A percentile compares a stretch with the other conserved stretches of the same genome.
Evolutionary conservation across 2,888 invertebrate genomes (phyloP).

Genomic region (Eristalinus aeneus): DNA sequence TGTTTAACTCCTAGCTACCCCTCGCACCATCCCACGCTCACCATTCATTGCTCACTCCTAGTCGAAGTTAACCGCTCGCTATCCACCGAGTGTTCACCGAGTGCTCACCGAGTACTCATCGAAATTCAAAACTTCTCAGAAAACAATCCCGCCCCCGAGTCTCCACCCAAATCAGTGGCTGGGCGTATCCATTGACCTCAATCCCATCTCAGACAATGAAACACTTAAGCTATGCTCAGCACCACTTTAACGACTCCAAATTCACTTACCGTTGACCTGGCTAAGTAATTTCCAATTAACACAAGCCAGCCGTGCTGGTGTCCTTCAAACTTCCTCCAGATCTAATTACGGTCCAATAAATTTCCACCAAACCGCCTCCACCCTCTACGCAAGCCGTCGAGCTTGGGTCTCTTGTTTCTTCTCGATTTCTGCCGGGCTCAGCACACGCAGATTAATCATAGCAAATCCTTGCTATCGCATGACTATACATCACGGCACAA

Average conservation of each 20-base stretch:
- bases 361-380: not conserved
- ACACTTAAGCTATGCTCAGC: not conserved
- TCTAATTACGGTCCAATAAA: constrained; percentile 36
- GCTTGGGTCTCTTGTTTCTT: not conserved
- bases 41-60: too few relatives aligned
- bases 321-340: constrained; percentile 12
- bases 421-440: not conserved
- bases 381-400: too few relatives aligned
- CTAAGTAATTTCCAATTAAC: constrained; percentile 13
- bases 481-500: constrained; percentile 46
- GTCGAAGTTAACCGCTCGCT: too few relatives aligned
- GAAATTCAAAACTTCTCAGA: too few relatives aligned
- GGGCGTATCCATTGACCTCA: not conserved
- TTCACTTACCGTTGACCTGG: not conserved
- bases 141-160: not conserved
- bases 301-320: constrained; percentile 3
- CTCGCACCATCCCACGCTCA: too few relatives aligned
- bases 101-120: too few relatives aligned
- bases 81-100: too few relatives aligned
- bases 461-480: constrained; percentile 41
- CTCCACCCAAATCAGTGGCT: not conserved
- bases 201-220: not conserved
- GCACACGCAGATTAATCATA: constrained; percentile 20
- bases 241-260: not conserved
- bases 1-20: too few relatives aligned